Base-by-base conservation (phyloP, 2,113 vertebrate species). In the Zosterops lateralis region DNA sequence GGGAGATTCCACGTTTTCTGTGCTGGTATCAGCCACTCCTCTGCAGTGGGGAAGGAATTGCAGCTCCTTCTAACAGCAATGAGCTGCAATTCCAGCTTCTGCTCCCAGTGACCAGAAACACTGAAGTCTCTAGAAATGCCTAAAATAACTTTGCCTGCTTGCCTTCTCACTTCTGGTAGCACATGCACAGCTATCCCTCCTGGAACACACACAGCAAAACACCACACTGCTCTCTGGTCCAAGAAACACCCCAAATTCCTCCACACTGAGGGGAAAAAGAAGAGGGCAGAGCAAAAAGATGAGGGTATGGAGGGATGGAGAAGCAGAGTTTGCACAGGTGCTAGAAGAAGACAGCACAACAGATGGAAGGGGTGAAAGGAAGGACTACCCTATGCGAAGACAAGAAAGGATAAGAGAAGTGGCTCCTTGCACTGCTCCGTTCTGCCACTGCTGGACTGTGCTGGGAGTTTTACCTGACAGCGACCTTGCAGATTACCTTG, bases 181-280 rank as follows among this genome's bases (percentile, higher is more conserved):
- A 50, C 4, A 21, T 3, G 28, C 19, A 9, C 1, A 74, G 29
- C 44, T 74, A 14, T 12, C 24, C 3, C 17, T 65, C 48, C 70
- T 8, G 31, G 10, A 62, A 60, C 12, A 19, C 0, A 0, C 22
- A 44, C 9, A 84, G 11, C 8, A 29, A 75, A 72, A 56, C 40
- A 75, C 24, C 40, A 28, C 6, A 7, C n/a, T 67, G 47, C 34
- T 56, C 26, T 26, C 71, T 79, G 24, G 13, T 22, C 19, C 42
- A n/a, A 72, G 51, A 72, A 83, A 65, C 26, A 44, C 8, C 22
- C 10, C 0, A 0, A 38, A 25, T 56, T 65, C 56, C 24, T 29
- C 22, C 66, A 65, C 14, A 0, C 0, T n/a, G 50, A 58, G 26
- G 19, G 20, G 36, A 66, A 58, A 81, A 51, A 47, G 31, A 78